Percentiles rank a stretch among this genome's conserved stretches.
Evolutionary conservation across 2,797 vertebrate species (phyloP).

Genomic region (Coregonus sp.): DNA sequence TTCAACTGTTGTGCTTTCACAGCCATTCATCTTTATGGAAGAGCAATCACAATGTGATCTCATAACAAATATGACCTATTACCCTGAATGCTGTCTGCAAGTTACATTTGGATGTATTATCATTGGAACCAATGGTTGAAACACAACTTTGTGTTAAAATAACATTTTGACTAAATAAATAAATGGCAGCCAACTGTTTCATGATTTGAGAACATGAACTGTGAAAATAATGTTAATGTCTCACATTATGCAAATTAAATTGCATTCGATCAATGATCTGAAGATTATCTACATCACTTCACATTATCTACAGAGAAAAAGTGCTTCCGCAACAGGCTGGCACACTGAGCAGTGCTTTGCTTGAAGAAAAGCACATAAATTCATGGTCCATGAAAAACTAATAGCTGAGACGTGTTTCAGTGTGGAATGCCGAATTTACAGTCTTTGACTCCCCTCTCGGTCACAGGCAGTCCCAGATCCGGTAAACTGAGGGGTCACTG

Average conservation of each 20-base stretch:
- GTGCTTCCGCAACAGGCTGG: neutral
- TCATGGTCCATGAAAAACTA: conserved; percentile 62
- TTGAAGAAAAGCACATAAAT: conserved; percentile 53
- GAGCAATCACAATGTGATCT: too few relatives aligned
- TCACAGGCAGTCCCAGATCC: conserved; percentile 38
- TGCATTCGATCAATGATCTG: neutral
- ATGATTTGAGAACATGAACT: neutral
- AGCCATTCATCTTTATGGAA: neutral
- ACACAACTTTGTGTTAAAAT: conserved; percentile 15
- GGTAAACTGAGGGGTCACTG: conserved; percentile 51
- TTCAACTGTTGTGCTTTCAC: conserved; percentile 21
- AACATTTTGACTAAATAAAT: conserved; percentile 13
- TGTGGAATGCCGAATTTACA: conserved; percentile 65
- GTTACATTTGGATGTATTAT: conserved; percentile 19
- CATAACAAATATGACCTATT: conserved; percentile 3
- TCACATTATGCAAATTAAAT: neutral
- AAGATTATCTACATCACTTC: neutral
- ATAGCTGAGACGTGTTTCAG: conserved; percentile 62
- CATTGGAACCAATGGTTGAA: conserved; percentile 23
- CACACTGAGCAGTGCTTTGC: neutral
- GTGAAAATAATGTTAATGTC: too few relatives aligned
- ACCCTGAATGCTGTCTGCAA: conserved; percentile 22
- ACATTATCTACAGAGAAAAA: neutral
- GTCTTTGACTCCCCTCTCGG: conserved; percentile 49
- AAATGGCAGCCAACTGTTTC: neutral